Evolutionary conservation across 2,113 vertebrate species (phyloP).

Genomic region (human): DNA sequence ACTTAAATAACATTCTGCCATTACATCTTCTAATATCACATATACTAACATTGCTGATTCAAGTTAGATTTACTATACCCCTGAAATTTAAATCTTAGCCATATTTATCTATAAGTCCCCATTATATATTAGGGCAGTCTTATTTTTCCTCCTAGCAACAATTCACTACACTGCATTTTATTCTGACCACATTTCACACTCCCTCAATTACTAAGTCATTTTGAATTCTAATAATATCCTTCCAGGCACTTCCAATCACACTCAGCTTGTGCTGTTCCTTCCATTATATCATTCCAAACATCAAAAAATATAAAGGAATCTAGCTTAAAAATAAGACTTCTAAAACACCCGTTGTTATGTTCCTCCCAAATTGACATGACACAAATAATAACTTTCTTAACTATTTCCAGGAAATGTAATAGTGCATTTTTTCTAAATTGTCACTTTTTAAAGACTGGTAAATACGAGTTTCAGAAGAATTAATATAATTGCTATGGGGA

Average conservation of each 20-base stretch:
- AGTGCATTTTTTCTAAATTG: not conserved
- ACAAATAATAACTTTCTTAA: constrained; percentile 45
- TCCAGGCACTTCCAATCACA: not conserved
- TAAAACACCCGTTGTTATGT: constrained; percentile 9
- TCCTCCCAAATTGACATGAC: constrained; percentile 33
- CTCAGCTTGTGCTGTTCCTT: not conserved
- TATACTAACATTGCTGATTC: not conserved
- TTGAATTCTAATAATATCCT: not conserved
- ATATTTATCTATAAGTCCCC: not conserved
- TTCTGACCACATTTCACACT: not conserved
- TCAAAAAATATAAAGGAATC: not conserved
- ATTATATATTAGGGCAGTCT: not conserved
- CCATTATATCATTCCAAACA: constrained; percentile 16
- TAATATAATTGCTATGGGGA: not conserved
- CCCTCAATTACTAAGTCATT: not conserved
- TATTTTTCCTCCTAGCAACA: not conserved
- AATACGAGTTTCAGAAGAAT: constrained; percentile 51
- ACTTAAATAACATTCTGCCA: not conserved
- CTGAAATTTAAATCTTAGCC: not conserved
- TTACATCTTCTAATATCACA: not conserved
- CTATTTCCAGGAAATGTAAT: constrained; percentile 47
- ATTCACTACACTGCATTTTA: not conserved
- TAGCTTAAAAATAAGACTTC: constrained; percentile 39
- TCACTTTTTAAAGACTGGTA: constrained; percentile 14
- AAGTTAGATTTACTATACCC: not conserved